Base-by-base conservation (phyloP, 1,140 invertebrate species). In the Drosophila kanapiae region DNA sequence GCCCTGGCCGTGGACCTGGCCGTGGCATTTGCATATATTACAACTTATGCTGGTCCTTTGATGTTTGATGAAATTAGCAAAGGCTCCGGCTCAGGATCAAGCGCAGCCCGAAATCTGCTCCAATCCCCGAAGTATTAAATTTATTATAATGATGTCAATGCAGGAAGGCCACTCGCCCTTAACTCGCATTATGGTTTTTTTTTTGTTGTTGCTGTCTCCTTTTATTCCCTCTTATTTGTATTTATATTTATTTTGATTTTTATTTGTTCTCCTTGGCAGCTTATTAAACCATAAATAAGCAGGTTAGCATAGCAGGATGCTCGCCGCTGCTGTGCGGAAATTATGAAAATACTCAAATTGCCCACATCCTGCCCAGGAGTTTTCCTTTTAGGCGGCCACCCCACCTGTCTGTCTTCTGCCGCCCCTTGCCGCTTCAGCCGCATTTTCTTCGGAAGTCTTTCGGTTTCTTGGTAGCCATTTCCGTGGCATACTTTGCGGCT, bases 281-380 rank as follows among this genome's bases (percentile, higher is more conserved):
- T 84, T 87, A 87, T 88, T 78, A 84, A 88, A 78, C 84, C 77
- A 80, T 84, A 87, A 87, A 72, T 77, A 83, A 83, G 72, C 53
- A 63, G 67, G 70, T 74, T 70, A 75, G 31, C 60, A 48, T 59
- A 45, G 18, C 51, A 69, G 80, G 64, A 62, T 51, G 78, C 77
- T 74, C 45, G 51, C 4, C 1, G 33, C 51, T 54, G 38, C 27
- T 65, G 18, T 57, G 65, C 85, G 85, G 85, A 90, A 90, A 90
- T 90, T 90, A 90, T 90, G 78, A 90, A 90, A 85, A 91, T 84
- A 61, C 86, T 54, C 57, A 90, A 90, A 90, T 90, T 85, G 75
- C 86, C 85, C 82, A 82, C 71, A 90, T 90, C 86, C 85, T 80
- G 70, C 45, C 64, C 38, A 58, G 49, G 29, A 75, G 68, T 64